Evolutionary conservation across 2,797 vertebrate genomes (phyloP), one percentile per base, ranked within the genome.

Genomic region (Sebastes itinus): DNA sequence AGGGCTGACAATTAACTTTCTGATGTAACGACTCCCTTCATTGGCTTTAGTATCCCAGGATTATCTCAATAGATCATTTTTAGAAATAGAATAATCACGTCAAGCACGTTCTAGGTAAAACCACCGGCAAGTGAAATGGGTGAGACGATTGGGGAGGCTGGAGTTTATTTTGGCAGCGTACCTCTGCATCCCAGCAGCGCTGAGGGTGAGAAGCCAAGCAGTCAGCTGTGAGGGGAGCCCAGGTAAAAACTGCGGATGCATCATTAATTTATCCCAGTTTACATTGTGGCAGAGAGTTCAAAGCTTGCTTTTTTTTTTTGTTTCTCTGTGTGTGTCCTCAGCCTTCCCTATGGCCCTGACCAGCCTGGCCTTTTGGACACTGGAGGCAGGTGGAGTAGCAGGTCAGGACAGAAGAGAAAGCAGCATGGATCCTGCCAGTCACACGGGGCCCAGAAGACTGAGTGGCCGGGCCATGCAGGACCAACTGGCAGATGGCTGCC

Each of bases 401-500:
- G 87, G 91, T 88, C 85, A 83, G 85, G 75, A 81, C 64, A 63
- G 87, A 86, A 77, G 81, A 84, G 80, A 25, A 90, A 90, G 71
- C 83, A 76, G 81, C 87, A 78, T 82, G 89, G 77, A 78, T 82
- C 81, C 80, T 84, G 78, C 86, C 89, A 88, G 82, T 93, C 80
- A 94, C 89, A 86, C 74, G 62, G 74, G 86, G 68, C 91, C 83
- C 75, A 85, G 69, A 87, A 91, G 87, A 90, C 93, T 82, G 83
- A 89, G 87, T 89, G 87, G 78, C 85, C 86, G 49, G 90, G 92
- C 86, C 92, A 91, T 87, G 89, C 62, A 75, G 94, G 92, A 88
- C 77, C 85, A 78, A 59, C 82, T 93, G 92, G 91, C 90, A 97
- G 94, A 93, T 95, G 94, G 94, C 81, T 79, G 87, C 75, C 85